These are phyloP conservation scores for Numida meleagris DNA, from an alignment of 2,113 vertebrate genomes.

Conservation along the genomic window DNA sequence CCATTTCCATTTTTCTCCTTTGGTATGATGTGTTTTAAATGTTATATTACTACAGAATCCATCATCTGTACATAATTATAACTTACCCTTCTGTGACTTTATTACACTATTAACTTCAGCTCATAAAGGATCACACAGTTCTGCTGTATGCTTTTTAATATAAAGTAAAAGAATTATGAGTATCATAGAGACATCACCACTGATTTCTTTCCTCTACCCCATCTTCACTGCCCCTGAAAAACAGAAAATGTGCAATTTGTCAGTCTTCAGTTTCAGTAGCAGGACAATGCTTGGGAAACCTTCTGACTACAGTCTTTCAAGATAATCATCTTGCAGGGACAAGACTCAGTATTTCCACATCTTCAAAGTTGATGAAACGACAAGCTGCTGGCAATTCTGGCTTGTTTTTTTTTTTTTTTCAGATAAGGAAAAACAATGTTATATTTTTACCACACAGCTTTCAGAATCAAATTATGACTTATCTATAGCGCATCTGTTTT, in stretches of 20 bases:
- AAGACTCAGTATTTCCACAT: neutral
- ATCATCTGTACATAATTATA: neutral
- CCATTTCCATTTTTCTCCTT: neutral
- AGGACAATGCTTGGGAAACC: neutral
- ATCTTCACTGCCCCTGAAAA: neutral
- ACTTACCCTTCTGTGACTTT: neutral
- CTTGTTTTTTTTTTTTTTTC: no score
- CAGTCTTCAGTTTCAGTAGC: neutral
- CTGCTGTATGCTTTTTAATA: neutral
- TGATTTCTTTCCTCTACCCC: neutral
- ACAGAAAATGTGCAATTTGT: neutral
- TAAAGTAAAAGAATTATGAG: neutral
- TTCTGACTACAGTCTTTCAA: neutral
- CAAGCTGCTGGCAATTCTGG: neutral
- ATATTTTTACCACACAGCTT: neutral
- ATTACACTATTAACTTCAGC: neutral
- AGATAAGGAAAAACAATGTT: neutral
- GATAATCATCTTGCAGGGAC: neutral
- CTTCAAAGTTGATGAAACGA: neutral
- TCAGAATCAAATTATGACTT: neutral
- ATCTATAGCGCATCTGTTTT: neutral
- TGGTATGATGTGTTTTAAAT: neutral
- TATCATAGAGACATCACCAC: neutral
- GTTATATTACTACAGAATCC: neutral
- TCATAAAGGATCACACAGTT: neutral